Conservation (phyloP, 2,113 vertebrate genomes). For the Limanda limanda region DNA sequence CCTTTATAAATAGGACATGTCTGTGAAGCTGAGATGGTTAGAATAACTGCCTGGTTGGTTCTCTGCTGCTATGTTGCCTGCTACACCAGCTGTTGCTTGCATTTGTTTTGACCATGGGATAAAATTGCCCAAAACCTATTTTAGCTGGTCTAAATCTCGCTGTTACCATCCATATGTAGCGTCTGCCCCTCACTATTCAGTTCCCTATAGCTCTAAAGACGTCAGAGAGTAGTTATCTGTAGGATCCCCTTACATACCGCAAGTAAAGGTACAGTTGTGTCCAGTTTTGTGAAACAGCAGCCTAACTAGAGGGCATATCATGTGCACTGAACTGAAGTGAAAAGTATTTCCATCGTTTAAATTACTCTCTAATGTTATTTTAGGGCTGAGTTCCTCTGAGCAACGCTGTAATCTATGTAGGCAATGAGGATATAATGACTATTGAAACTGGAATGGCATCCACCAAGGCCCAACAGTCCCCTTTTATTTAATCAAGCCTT, state of each 20-base stretch:
- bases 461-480: no score
- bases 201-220: slow-evolving; percentile 33
- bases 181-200: slow-evolving; percentile 3
- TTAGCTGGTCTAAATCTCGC: slow-evolving; percentile 38
- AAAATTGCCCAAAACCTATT: slow-evolving; percentile 53
- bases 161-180: slow-evolving; percentile 37
- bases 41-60: slow-evolving; percentile 44
- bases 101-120: slow-evolving; percentile 52
- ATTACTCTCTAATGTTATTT: slow-evolving; percentile 11
- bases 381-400: slow-evolving; percentile 23
- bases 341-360: slow-evolving; percentile 1
- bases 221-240: background rate
- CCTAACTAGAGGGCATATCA: background rate
- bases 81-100: slow-evolving; percentile 48
- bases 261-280: slow-evolving; percentile 7
- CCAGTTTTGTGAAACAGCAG: slow-evolving; percentile 8
- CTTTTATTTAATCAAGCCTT: no score
- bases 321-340: slow-evolving; percentile 11
- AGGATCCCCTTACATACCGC: slow-evolving; percentile 14
- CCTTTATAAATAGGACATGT: slow-evolving; percentile 59
- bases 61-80: background rate
- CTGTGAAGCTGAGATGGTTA: slow-evolving; percentile 43
- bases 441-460: background rate
- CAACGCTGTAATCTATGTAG: background rate
- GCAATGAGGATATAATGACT: background rate